phyloP scores from a whole-genome alignment of 2,888 invertebrate genomes.

The Heliconius ismenius region DNA sequence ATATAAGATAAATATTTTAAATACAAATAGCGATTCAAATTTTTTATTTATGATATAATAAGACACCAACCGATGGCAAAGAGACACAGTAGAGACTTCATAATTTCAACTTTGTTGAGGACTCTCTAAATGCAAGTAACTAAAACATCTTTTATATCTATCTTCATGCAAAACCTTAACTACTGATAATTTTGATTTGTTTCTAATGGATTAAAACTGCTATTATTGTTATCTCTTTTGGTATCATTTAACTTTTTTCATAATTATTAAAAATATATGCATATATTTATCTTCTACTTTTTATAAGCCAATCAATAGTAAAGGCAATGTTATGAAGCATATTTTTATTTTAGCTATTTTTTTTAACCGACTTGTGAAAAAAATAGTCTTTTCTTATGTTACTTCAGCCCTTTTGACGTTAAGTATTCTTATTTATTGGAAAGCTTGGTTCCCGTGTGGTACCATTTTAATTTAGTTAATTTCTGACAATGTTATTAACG shows the following conservation, averaged over 20 bases:
- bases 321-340: constrained; percentile 2
- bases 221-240: constrained; percentile 5
- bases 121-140: neutral
- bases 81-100: constrained; percentile 3
- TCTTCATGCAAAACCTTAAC: neutral
- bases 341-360: neutral
- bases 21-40: neutral
- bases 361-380: too few relatives aligned
- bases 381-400: neutral
- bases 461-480: too few relatives aligned
- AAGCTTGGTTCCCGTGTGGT: too few relatives aligned
- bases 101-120: neutral
- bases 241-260: neutral
- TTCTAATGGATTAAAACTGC: neutral
- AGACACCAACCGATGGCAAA: neutral
- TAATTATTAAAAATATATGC: neutral
- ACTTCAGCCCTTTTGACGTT: too few relatives aligned
- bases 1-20: neutral
- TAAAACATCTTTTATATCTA: neutral
- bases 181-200: constrained; percentile 2
- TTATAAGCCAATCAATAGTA: neutral
- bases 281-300: neutral
- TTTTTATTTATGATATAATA: neutral
- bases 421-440: too few relatives aligned
- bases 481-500: too few relatives aligned